A percentile compares a stretch with the other conserved stretches of the same genome.
phyloP scores from a whole-genome alignment of 2,888 invertebrate genomes.

The Epinotia demarniana region DNA sequence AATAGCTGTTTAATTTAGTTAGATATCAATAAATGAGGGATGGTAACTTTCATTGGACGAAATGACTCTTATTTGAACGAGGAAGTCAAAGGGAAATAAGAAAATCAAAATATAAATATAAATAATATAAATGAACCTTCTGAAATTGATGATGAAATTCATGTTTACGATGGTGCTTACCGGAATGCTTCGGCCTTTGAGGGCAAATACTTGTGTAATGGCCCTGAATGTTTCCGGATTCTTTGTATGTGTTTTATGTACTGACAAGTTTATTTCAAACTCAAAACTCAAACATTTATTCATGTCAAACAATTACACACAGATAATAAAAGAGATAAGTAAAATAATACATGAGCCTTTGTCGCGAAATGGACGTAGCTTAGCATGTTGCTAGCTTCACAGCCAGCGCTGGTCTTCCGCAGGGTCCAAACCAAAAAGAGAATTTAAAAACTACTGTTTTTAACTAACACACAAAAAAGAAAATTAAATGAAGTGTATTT shows the following conservation, averaged over 20 bases:
- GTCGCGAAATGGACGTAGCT: no score
- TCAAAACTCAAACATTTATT: no score
- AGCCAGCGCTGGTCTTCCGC: no score
- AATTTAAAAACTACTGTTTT: no score
- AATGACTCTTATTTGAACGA: not conserved
- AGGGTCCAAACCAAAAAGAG: no score
- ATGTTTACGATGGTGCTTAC: not conserved
- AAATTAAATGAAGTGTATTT: no score
- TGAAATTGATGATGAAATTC: not conserved
- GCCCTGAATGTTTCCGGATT: not conserved
- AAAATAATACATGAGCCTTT: no score
- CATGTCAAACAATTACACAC: no score
- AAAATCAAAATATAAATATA: not conserved
- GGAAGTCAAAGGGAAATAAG: not conserved
- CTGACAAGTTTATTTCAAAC: not conserved
- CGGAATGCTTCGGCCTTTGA: not conserved
- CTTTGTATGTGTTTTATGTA: not conserved
- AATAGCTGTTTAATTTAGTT: not conserved
- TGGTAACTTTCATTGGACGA: not conserved
- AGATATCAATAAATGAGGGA: not conserved
- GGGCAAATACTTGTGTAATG: constrained; percentile 12
- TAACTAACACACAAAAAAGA: no score
- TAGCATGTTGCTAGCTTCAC: no score
- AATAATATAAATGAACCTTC: not conserved
- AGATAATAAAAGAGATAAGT: no score